phyloP scores from a whole-genome alignment of 2,113 vertebrate species.

The Butorides virescens region DNA sequence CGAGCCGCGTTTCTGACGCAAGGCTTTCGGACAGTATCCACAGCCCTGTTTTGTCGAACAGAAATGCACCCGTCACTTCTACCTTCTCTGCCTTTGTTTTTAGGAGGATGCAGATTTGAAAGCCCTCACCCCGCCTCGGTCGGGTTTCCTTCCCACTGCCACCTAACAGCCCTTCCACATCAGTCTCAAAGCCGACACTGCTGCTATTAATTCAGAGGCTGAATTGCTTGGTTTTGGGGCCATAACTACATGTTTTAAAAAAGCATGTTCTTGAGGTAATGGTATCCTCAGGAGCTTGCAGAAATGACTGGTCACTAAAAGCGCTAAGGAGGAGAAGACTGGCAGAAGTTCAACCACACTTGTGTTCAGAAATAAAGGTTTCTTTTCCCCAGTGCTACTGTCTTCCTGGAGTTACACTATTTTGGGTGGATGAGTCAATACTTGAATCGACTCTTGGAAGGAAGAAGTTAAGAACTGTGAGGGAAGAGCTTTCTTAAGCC shows the following conservation, averaged over 20 bases:
- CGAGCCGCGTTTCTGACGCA: fast-evolving
- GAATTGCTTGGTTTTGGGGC: not conserved
- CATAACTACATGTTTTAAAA: not conserved
- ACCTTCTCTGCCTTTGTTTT: not conserved
- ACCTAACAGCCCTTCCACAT: not conserved
- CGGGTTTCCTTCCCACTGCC: not conserved
- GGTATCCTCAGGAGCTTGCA: not conserved
- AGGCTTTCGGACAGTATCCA: fast-evolving
- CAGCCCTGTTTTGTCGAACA: too few relatives aligned
- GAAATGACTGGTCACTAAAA: not conserved
- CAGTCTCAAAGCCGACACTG: not conserved
- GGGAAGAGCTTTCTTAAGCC: not conserved
- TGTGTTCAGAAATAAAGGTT: not conserved
- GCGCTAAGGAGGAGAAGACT: not conserved
- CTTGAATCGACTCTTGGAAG: not conserved
- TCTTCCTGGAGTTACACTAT: not conserved
- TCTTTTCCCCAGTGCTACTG: not conserved
- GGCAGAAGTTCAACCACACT: not conserved
- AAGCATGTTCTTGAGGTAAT: not conserved
- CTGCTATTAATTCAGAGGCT: not conserved
- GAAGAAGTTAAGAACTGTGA: not conserved
- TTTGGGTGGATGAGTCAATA: constrained; percentile 14
- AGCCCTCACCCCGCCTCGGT: fast-evolving
- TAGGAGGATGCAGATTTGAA: fast-evolving
- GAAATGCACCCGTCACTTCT: fast-evolving